A percentile compares a stretch with the other conserved stretches of the same genome.
phyloP scores from a whole-genome alignment of 1,140 invertebrate genomes.

The Drosophila jambulina region DNA sequence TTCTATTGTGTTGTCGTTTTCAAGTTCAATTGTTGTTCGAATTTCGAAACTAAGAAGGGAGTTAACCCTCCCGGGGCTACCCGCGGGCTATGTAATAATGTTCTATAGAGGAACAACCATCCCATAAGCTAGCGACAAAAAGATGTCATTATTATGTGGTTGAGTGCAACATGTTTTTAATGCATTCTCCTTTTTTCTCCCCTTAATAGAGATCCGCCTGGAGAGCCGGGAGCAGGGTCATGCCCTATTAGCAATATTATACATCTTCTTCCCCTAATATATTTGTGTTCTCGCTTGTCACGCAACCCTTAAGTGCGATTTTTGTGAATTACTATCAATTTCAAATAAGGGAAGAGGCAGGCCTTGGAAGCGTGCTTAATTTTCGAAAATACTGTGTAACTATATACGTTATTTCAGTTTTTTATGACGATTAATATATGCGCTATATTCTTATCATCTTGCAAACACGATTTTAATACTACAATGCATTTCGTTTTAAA shows the following conservation, averaged over 20 bases:
- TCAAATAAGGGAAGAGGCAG: conserved; percentile 28
- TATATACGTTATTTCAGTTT: background rate
- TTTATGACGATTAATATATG: background rate
- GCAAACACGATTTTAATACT: background rate
- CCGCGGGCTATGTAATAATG: conserved; percentile 48
- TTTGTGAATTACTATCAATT: conserved; percentile 30
- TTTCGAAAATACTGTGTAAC: background rate
- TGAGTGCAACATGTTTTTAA: conserved; percentile 74
- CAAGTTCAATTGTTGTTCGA: conserved; percentile 64
- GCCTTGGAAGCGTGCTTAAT: conserved; percentile 6
- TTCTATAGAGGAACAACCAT: conserved; percentile 31
- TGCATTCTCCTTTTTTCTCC: conserved; percentile 55
- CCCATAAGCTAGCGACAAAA: conserved; percentile 60
- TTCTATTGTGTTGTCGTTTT: conserved; percentile 70
- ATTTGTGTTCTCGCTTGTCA: conserved; percentile 21
- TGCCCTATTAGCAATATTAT: conserved; percentile 52
- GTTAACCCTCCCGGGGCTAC: conserved; percentile 23
- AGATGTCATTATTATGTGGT: conserved; percentile 81
- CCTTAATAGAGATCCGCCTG: conserved; percentile 22
- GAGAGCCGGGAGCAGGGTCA: conserved; percentile 22
- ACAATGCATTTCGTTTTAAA: too few relatives aligned
- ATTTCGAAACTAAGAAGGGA: conserved; percentile 33
- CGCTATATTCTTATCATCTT: background rate
- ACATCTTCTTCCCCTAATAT: conserved; percentile 16
- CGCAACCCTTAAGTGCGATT: conserved; percentile 58